Conservation (phyloP, 2,797 vertebrate genomes). For the Echiichthys vipera region DNA sequence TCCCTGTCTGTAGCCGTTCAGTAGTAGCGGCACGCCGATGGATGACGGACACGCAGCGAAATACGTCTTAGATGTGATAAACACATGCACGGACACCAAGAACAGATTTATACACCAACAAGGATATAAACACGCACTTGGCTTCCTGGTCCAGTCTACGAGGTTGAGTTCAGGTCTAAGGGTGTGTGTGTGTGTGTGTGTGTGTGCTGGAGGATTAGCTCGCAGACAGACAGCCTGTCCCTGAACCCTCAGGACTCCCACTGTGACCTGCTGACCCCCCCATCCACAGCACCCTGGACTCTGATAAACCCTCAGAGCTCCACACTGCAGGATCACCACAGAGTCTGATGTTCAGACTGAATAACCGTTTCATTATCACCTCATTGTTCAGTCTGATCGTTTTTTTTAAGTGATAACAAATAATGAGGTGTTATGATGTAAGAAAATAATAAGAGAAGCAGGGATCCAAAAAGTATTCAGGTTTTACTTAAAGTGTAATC, state of each 20-base stretch:
- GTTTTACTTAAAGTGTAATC: too few relatives aligned
- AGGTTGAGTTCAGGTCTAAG: constrained; percentile 40
- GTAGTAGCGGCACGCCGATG: constrained; percentile 4
- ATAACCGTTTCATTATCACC: background rate
- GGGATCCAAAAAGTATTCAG: too few relatives aligned
- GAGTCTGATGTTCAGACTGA: background rate
- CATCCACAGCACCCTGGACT: constrained; percentile 17
- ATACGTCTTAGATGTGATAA: constrained; percentile 9
- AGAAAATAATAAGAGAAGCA: too few relatives aligned
- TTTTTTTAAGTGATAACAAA: too few relatives aligned
- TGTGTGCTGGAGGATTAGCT: constrained; percentile 65
- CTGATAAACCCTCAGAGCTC: constrained; percentile 39
- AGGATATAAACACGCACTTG: constrained; percentile 38
- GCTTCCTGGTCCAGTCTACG: background rate
- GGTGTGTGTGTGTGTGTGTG: constrained; percentile 27
- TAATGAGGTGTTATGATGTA: too few relatives aligned
- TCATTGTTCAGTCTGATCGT: background rate
- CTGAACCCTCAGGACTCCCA: constrained; percentile 53
- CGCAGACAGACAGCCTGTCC: constrained; percentile 70
- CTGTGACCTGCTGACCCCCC: constrained; percentile 63
- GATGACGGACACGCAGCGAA: constrained; percentile 17
- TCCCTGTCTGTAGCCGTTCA: constrained; percentile 30
- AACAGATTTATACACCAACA: constrained; percentile 30
- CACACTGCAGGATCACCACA: constrained; percentile 8
- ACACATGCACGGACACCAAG: background rate